Base-by-base conservation (phyloP, 1,140 invertebrate genomes). In the Anoplophora glabripennis region DNA sequence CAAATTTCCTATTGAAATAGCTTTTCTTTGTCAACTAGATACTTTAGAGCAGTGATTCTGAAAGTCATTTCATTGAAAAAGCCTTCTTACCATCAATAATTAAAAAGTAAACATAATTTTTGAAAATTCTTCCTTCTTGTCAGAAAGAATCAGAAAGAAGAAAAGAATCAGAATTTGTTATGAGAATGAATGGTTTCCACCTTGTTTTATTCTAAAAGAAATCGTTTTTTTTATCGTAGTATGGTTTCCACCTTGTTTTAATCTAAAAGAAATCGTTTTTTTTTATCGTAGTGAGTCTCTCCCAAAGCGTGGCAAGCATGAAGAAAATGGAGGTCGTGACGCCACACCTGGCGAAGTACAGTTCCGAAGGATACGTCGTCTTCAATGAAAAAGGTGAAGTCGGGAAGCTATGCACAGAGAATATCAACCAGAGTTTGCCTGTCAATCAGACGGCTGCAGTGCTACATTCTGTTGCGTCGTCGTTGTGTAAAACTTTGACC, bases 301-400 rank as follows among this genome's bases (percentile, higher is more conserved):
- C 89, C 3, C 85, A 88, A 10, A 84, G 83, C 53, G 76, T 89
- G 15, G 75, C 80, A 0, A 77, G 79, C 40, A 73, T 86, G 56
- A 76, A 78, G 59, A 78, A 83, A 53, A 77, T 80, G 37, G 78
- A 80, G 11, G 73, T 78, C 48, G 75, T 83, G 63, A 84, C 82
- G 0, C 86, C 87, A 1, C 83, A 90, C 65, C 78, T 85, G 17
- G 76, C 82, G 1, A 79, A 84, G 55, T 90, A 91, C 57, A 82
- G 81, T 57, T 79, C 81, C 40, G 84, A 86, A 61, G 92, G 92
- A 3, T 92, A 86, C 74, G 88, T 91, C 1, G 80, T 91, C 51
- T 93, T 90, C 78, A 88, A 89, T 53, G 89, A 93, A 75, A 88
- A 89, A 67, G 90, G 90, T 7, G 81, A 81, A n/a, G 75, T 83